Base-by-base conservation (phyloP, 2,113 vertebrate genomes). In the Tachuris rubrigastra region DNA sequence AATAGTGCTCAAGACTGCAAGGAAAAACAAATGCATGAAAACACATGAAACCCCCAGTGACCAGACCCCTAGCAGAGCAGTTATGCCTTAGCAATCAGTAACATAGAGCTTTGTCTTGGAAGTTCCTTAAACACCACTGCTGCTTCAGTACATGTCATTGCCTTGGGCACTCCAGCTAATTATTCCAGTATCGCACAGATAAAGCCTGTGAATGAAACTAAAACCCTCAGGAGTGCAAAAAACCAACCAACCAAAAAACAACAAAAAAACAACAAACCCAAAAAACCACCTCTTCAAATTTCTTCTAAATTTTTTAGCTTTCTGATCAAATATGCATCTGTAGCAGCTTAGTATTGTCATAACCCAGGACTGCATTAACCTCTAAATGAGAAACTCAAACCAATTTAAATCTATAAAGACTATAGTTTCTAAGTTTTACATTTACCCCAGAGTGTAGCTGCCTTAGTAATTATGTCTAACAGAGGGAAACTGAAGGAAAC, bases 21-120 rank as follows among this genome's bases (percentile, higher is more conserved):
- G 22, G 47, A 44, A 44, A 87, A 72, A 12, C 27, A 75, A 21
- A 17, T 0, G 2, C 60, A 65, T 21, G 50, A 14, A 76, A 87
- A 30, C 62, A 42, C 3, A 6, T 0, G 1, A 9, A 7, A 1
- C 4, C 24, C 12, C 10, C 53, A 27, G 25, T 5, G 42, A 59
- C 24, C 3, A 60, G 53, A 60, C 9, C 35, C 10, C 44, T 55
- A 49, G 53, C 47, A 30, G 47, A 73, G 59, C 47, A 50, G n/a
- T 41, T 68, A 11, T 21, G 23, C 6, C 63, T 44, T 41, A 30
- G 44, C 37, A 65, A 58, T 49, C 42, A 15, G 58, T 33, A 77
- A 30, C 31, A 35, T 1, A 33, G 33, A 41, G 14, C 35, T n/a
- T n/a, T 9, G 23, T 31, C 25, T 30, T 31, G 37, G n/a, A 44